Percentiles rank a stretch among this genome's conserved stretches.
phyloP scores from a whole-genome alignment of 2,797 vertebrate genomes.

The Thalassophryne amazonica region DNA sequence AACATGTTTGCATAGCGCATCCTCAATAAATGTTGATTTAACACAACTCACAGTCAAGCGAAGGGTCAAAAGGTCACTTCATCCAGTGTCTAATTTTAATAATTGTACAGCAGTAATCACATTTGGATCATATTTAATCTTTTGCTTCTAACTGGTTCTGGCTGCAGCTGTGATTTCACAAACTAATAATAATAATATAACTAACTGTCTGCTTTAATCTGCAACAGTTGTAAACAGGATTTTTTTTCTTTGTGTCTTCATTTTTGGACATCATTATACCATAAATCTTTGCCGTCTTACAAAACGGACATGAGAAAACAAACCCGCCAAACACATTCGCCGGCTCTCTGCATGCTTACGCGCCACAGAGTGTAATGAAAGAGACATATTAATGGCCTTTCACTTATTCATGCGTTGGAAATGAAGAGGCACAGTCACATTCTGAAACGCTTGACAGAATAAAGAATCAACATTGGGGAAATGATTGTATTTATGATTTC shows the following conservation, averaged over 20 bases:
- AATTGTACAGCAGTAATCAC: too few species aligned
- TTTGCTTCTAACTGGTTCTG: too few species aligned
- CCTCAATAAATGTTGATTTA: not conserved
- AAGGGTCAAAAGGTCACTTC: not conserved
- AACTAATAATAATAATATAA: too few species aligned
- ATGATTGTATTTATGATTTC: constrained; percentile 81
- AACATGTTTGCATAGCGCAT: not conserved
- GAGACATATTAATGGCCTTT: constrained; percentile 79
- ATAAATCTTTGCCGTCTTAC: constrained; percentile 64
- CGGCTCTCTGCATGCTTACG: constrained; percentile 42
- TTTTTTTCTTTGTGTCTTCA: too few species aligned
- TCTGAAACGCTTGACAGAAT: constrained; percentile 74
- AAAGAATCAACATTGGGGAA: constrained; percentile 75
- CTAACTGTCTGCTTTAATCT: too few species aligned
- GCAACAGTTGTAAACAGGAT: too few species aligned
- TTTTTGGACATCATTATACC: too few species aligned
- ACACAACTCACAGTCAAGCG: constrained; percentile 1
- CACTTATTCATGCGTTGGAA: constrained; percentile 77
- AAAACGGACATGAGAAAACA: constrained; percentile 71
- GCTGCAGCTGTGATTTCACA: too few species aligned
- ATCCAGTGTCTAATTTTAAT: constrained; percentile 1
- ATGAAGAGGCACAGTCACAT: constrained; percentile 70
- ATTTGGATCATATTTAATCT: too few species aligned
- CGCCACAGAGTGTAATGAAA: constrained; percentile 71
- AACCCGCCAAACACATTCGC: constrained; percentile 48